Conservation (phyloP, 2,797 vertebrate species). For the Ptychadena robeensis region DNA sequence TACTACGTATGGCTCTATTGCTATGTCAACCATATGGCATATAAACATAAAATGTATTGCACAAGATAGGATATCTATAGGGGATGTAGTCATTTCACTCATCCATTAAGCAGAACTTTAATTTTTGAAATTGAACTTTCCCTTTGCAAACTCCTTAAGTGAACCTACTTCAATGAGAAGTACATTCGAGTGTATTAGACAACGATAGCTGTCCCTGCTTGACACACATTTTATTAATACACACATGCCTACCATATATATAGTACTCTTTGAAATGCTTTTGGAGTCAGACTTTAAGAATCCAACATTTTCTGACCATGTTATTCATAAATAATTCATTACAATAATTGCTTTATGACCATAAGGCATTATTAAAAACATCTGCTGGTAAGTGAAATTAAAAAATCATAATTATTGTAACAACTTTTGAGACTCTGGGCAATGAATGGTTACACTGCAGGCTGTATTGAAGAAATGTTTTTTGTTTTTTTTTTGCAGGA, state of each 20-base stretch:
- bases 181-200: background rate
- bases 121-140: too few species aligned
- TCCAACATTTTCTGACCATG: background rate
- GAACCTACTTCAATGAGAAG: background rate
- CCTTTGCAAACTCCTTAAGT: too few species aligned
- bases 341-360: background rate
- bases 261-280: background rate
- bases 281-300: background rate
- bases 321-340: background rate
- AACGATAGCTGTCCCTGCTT: too few species aligned
- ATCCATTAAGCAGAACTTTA: too few species aligned
- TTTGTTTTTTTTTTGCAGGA: constrained; percentile 1
- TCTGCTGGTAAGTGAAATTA: background rate
- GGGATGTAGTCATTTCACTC: too few species aligned
- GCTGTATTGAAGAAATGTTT: background rate
- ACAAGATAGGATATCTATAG: too few species aligned
- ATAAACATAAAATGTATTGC: too few species aligned
- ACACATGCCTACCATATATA: too few species aligned
- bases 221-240: too few species aligned
- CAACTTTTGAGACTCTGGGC: background rate
- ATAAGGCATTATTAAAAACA: background rate
- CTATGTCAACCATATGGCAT: too few species aligned
- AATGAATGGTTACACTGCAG: background rate
- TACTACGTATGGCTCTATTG: too few species aligned
- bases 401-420: background rate